Evolutionary conservation across 2,888 invertebrate species (phyloP).

Genomic region (Metopia argyrocephala): DNA sequence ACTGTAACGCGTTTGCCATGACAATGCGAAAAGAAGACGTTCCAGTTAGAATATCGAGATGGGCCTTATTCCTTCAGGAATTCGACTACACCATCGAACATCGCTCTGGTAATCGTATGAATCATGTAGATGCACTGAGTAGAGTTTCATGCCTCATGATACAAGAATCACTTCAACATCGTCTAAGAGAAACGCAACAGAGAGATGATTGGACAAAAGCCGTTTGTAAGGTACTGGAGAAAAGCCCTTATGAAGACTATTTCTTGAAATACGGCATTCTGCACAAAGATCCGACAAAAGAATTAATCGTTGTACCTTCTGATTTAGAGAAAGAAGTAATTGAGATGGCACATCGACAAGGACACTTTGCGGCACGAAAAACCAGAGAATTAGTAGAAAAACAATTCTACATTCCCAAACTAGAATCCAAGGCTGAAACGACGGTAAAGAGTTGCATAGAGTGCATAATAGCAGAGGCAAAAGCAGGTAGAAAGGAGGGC

Average conservation of each 20-base stretch:
- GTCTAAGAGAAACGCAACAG: too few species aligned
- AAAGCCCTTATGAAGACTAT: slow-evolving; percentile 19
- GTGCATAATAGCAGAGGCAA: too few species aligned
- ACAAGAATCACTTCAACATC: slow-evolving; percentile 27
- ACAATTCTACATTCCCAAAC: too few species aligned
- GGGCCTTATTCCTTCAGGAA: too few species aligned
- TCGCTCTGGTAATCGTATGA: slow-evolving; percentile 49
- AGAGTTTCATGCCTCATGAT: too few species aligned
- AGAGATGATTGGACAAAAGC: slow-evolving; percentile 36
- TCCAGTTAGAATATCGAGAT: slow-evolving; percentile 65
- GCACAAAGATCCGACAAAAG: neutral
- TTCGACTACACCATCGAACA: too few species aligned
- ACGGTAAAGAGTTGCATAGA: too few species aligned
- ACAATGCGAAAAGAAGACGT: too few species aligned
- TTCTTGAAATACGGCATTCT: slow-evolving; percentile 41
- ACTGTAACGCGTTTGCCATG: slow-evolving; percentile 73
- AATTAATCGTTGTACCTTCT: neutral
- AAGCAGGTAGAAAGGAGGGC: too few species aligned
- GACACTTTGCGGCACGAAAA: neutral
- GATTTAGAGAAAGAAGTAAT: neutral
- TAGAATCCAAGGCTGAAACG: too few species aligned
- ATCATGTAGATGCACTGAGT: slow-evolving; percentile 49
- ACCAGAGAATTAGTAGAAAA: neutral
- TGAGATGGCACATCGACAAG: neutral
- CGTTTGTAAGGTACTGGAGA: slow-evolving; percentile 22